Base-by-base conservation (phyloP, 2,888 invertebrate species). In the Protophormia terraenovae region DNA sequence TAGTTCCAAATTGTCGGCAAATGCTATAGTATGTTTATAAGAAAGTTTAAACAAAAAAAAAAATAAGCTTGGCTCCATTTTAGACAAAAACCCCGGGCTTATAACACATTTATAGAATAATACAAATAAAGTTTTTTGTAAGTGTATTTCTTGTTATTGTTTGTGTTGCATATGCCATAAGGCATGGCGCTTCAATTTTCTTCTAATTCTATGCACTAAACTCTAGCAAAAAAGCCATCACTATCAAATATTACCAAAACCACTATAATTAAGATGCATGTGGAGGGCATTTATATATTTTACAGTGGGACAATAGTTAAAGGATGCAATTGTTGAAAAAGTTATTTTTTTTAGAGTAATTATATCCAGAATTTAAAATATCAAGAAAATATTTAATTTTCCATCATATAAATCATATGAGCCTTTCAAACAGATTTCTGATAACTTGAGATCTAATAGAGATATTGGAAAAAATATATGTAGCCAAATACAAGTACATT, bases 261-360 rank as follows among this genome's bases (percentile, higher is more conserved):
- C 89, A 91, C 91, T 91, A 90, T 91, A 92, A 92, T 92, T 91
- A 92, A 91, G 91, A 89, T n/a, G 29, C 60, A 64, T 89, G 89
- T 91, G 88, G 88, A 90, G 90, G 91, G 90, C 89, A 90, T 87
- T 87, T 89, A 7, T 53, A 22, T 35, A 29, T 32, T 35, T 16
- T 10, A 60, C 32, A 55, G 45, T 62, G 38, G 24, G 7, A 35
- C 58, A 4, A 47, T n/a, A n/a, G n/a, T n/a, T n/a, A n/a, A n/a
- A n/a, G n/a, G n/a, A n/a, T n/a, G n/a, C n/a, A n/a, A n/a, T n/a
- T n/a, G n/a, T n/a, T n/a, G n/a, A n/a, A n/a, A n/a, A n/a, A n/a
- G n/a, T n/a, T n/a, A n/a, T n/a, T n/a, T n/a, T n/a, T n/a, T n/a
- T n/a, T n/a, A n/a, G n/a, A n/a, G n/a, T n/a, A n/a, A n/a, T n/a